A percentile compares a stretch with the other conserved stretches of the same genome.
phyloP scores from a whole-genome alignment of 2,888 invertebrate species.

The Caenorhabditis sp. region DNA sequence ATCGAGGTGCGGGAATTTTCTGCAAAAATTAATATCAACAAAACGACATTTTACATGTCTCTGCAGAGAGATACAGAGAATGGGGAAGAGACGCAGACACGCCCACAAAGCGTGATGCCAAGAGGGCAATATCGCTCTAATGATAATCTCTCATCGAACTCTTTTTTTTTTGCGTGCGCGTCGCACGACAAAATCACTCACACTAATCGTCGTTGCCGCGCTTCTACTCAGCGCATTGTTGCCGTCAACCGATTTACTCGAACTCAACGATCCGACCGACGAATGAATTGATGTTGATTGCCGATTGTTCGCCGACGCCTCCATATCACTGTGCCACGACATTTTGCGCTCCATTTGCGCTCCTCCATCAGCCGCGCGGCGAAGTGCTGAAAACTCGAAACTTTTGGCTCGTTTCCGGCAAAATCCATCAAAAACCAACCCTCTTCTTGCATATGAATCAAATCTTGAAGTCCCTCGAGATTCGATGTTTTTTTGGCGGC shows the following conservation, averaged over 20 bases:
- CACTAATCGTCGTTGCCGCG: not conserved
- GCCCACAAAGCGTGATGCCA: too few species aligned
- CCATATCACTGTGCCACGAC: conserved; percentile 40
- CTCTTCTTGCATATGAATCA: conserved; percentile 40
- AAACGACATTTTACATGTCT: too few species aligned
- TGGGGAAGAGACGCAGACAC: too few species aligned
- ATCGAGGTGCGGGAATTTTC: conserved; percentile 27
- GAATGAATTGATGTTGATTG: conserved; percentile 33
- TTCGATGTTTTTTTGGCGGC: conserved; percentile 14
- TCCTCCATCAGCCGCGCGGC: conserved; percentile 21
- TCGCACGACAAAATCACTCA: too few species aligned
- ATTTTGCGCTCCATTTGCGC: conserved; percentile 21
- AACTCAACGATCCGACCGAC: conserved; percentile 23
- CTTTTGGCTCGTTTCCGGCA: too few species aligned
- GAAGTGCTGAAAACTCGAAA: conserved; percentile 23
- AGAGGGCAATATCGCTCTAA: too few species aligned
- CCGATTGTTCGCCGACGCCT: conserved; percentile 28
- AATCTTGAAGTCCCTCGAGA: conserved; percentile 35
- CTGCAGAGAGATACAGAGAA: not conserved
- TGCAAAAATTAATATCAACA: conserved; percentile 7
- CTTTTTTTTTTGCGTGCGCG: too few species aligned
- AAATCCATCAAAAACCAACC: too few species aligned
- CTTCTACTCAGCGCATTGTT: conserved; percentile 14
- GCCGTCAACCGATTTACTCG: conserved; percentile 37
- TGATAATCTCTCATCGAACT: too few species aligned